These are phyloP conservation scores for Alligator sinensis DNA, from an alignment of 2,113 vertebrate species.

Conservation along the genomic window DNA sequence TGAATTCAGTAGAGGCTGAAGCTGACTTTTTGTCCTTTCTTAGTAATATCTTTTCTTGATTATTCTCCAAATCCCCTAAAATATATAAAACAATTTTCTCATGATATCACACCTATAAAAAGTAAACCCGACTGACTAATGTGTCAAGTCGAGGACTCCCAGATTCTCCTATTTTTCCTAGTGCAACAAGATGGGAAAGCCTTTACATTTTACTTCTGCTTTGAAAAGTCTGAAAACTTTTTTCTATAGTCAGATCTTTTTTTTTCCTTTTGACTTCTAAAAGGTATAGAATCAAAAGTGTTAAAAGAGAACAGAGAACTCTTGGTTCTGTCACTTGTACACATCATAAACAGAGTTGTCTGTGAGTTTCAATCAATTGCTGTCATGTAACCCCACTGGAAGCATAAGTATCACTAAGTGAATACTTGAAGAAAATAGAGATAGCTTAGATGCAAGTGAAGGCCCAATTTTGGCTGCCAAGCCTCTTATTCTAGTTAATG, in stretches of 20 bases:
- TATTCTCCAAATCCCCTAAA: neutral
- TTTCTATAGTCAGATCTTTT: no score
- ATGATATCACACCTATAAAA: neutral
- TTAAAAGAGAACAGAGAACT: neutral
- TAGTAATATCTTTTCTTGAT: neutral
- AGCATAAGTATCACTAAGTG: neutral
- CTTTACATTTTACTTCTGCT: neutral
- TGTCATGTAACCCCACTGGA: neutral
- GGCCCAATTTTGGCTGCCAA: neutral
- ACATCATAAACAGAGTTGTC: neutral
- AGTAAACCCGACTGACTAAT: neutral
- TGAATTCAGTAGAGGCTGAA: neutral
- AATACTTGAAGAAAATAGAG: neutral
- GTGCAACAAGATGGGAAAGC: neutral
- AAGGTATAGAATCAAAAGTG: no score
- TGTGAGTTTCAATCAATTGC: neutral
- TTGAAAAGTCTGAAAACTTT: no score
- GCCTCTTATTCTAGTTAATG: neutral
- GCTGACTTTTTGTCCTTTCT: neutral
- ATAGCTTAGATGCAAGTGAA: accelerated
- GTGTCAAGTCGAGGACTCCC: neutral
- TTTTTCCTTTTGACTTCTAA: no score
- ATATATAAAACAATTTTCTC: neutral
- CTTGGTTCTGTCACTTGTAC: neutral
- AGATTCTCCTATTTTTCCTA: neutral